These are phyloP conservation scores for Orthonevra nobilis DNA, from an alignment of 2,888 invertebrate genomes.

Conservation along the genomic window DNA sequence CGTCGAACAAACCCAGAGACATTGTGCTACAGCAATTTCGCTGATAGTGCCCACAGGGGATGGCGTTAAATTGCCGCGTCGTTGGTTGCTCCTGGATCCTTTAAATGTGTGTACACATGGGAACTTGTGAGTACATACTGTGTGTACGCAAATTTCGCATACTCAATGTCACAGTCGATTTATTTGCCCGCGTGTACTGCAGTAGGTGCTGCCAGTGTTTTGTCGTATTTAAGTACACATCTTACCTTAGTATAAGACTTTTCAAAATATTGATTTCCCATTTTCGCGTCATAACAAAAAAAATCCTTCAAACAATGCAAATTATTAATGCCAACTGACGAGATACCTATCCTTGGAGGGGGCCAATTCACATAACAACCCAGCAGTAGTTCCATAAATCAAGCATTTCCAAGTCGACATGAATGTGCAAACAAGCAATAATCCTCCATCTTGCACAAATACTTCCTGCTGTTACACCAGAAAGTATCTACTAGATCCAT, in stretches of 20 bases:
- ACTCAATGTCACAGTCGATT: slow-evolving; percentile 17
- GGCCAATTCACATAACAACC: not conserved
- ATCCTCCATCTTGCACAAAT: slow-evolving; percentile 31
- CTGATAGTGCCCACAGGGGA: slow-evolving; percentile 43
- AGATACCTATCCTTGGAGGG: not conserved
- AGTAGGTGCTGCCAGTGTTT: slow-evolving; percentile 28
- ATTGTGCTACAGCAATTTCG: slow-evolving; percentile 38
- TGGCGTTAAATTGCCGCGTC: slow-evolving; percentile 39
- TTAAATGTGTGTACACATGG: not conserved
- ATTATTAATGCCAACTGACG: not conserved
- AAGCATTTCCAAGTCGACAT: slow-evolving; percentile 13
- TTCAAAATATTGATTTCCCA: not conserved
- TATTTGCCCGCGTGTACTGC: slow-evolving; percentile 38
- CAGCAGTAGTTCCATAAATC: slow-evolving; percentile 39
- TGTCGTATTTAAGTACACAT: too few relatives aligned
- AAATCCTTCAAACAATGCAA: not conserved
- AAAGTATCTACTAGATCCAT: slow-evolving; percentile 15
- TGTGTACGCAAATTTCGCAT: slow-evolving; percentile 3
- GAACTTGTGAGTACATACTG: slow-evolving; percentile 2
- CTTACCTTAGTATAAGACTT: too few relatives aligned
- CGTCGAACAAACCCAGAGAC: slow-evolving; percentile 15
- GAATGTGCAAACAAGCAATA: slow-evolving; percentile 38
- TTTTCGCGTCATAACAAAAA: not conserved
- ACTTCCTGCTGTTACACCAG: not conserved
- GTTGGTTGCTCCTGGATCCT: not conserved